phyloP scores from a whole-genome alignment of 2,113 vertebrate species.

The Mormoops blainvillei region DNA sequence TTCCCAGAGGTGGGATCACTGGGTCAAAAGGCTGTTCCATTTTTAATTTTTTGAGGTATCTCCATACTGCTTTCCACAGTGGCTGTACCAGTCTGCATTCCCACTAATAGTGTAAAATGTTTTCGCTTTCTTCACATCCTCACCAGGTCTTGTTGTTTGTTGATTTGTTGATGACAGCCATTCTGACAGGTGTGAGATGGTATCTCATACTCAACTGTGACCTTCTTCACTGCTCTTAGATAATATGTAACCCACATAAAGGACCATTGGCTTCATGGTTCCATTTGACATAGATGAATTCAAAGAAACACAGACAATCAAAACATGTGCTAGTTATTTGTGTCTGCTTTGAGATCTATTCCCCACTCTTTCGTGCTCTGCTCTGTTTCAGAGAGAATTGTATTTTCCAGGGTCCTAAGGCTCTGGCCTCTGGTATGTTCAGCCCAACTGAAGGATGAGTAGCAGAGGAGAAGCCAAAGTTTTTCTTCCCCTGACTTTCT shows the following conservation, averaged over 20 bases:
- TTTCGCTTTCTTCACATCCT: too few relatives aligned
- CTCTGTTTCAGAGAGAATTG: background rate
- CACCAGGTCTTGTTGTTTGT: too few relatives aligned
- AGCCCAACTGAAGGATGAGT: background rate
- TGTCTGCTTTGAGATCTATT: background rate
- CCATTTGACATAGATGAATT: background rate
- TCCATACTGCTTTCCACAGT: too few relatives aligned
- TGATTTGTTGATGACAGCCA: too few relatives aligned
- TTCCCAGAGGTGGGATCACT: too few relatives aligned
- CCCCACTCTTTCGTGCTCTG: background rate
- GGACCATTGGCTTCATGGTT: background rate
- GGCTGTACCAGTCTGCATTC: too few relatives aligned
- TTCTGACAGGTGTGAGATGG: too few relatives aligned
- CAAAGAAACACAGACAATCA: background rate
- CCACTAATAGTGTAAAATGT: too few relatives aligned
- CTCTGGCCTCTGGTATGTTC: background rate
- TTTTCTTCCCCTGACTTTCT: background rate
- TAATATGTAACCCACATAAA: background rate
- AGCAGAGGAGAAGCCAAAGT: background rate
- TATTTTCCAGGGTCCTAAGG: background rate
- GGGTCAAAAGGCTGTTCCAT: too few relatives aligned
- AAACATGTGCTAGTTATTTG: background rate
- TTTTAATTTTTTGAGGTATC: too few relatives aligned
- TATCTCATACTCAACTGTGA: background rate
- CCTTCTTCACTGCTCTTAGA: background rate